phyloP scores from a whole-genome alignment of 1,140 invertebrate species.

The Rhyzopertha dominica region DNA sequence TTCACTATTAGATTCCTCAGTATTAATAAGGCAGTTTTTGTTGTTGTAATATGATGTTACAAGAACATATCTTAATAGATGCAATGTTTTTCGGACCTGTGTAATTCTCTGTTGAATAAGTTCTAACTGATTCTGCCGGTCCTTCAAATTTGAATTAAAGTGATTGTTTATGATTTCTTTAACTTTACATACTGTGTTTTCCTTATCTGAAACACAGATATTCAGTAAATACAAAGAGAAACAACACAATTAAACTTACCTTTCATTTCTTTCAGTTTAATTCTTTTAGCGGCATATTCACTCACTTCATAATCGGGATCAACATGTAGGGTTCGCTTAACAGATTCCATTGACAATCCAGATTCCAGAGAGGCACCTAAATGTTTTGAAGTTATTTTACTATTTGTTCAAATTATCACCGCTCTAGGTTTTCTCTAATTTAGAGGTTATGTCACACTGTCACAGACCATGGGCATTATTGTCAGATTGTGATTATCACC shows the following conservation, averaged over 20 bases:
- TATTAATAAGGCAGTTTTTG: constrained; percentile 50
- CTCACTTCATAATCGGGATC: constrained; percentile 40
- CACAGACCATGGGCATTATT: too few relatives aligned
- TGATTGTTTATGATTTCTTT: constrained; percentile 33
- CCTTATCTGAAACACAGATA: constrained; percentile 25
- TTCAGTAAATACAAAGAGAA: constrained; percentile 3
- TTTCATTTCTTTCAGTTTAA: constrained; percentile 32
- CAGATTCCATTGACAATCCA: too few relatives aligned
- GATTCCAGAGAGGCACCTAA: too few relatives aligned
- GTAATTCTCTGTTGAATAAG: constrained; percentile 57
- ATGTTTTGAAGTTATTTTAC: too few relatives aligned
- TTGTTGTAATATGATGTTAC: constrained; percentile 65
- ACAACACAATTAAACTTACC: constrained; percentile 23
- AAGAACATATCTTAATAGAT: constrained; percentile 64
- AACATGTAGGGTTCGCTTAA: neutral
- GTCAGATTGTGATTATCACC: too few relatives aligned
- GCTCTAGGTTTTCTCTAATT: too few relatives aligned
- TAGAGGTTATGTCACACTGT: too few relatives aligned
- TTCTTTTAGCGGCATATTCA: constrained; percentile 24
- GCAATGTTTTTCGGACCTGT: constrained; percentile 58
- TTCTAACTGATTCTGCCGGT: constrained; percentile 38
- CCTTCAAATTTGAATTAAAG: constrained; percentile 36
- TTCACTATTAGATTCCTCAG: constrained; percentile 31
- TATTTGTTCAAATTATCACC: too few relatives aligned
- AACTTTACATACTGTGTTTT: constrained; percentile 28